Conservation (phyloP, 2,888 invertebrate genomes). For the Ferrisia virgata region DNA sequence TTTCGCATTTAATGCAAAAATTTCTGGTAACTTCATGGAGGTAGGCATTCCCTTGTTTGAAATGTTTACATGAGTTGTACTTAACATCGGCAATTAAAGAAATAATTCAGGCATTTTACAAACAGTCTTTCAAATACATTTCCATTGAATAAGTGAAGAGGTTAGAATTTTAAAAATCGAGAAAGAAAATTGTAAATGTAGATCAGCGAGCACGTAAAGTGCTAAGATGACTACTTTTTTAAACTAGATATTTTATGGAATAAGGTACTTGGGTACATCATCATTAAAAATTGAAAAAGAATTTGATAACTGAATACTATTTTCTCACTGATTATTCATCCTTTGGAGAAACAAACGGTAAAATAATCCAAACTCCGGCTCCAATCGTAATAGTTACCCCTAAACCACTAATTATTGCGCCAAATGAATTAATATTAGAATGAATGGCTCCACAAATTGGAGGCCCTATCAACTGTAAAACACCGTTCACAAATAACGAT, state of each 20-base stretch:
- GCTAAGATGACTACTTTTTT: background rate
- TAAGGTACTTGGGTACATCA: no score
- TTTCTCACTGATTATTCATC: background rate
- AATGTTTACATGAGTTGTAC: background rate
- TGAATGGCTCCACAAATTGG: slow-evolving; percentile 76
- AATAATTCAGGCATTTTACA: background rate
- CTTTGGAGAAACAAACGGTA: slow-evolving; percentile 62
- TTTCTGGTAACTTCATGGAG: slow-evolving; percentile 3
- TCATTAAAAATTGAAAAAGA: background rate
- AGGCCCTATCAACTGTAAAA: slow-evolving; percentile 76
- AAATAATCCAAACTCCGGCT: slow-evolving; percentile 66
- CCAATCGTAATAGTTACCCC: slow-evolving; percentile 72
- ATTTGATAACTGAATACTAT: background rate
- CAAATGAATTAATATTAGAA: slow-evolving; percentile 64
- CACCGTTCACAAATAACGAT: slow-evolving; percentile 78
- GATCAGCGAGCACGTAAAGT: background rate
- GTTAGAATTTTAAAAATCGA: background rate
- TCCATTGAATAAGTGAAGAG: background rate
- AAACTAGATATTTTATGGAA: no score
- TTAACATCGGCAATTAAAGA: background rate
- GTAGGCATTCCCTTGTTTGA: background rate
- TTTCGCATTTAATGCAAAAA: background rate
- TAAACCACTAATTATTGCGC: slow-evolving; percentile 69
- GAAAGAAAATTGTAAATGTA: background rate
- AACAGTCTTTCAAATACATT: background rate